Base-by-base conservation (phyloP, 2,888 invertebrate genomes). In the Tipula unca region DNA sequence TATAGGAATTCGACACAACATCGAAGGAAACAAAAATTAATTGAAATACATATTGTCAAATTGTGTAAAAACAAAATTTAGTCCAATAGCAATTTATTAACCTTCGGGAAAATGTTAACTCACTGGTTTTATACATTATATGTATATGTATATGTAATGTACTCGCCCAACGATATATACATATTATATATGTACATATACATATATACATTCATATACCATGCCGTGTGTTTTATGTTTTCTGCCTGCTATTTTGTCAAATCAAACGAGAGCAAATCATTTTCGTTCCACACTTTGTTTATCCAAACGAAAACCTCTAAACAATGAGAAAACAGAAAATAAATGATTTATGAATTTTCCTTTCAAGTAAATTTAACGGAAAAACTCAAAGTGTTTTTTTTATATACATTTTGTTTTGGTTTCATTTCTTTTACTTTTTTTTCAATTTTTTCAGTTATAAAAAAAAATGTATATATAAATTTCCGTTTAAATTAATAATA, bases 321-420 rank as follows among this genome's bases (percentile, higher is more conserved):
- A 69, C 69, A 69, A 69, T 69, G 69, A 69, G 69, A 25, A 20
- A 69, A 69, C 69, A 69, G 10, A 69, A 69, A 13, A 69, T 69
- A 69, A 69, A 69, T 69, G 69, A 69, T 69, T 69, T 69, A 69
- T 69, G 69, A 69, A 69, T 69, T 69, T 69, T 69, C 69, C 25
- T 69, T 69, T 69, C 69, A 69, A 69, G 69, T 69, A 69, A 69
- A 69, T 69, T 69, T 69, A 69, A 69, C 69, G 69, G 69, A 69
- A 69, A 54, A 69, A 69, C 69, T 69, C 69, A 69, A 48, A 48
- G 69, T 25, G 69, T 69, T 69, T 69, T 69, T 69, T 69, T 69
- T 69, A 8, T 69, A 25, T 69, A n/a, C 48, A 48, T 48, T 48
- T 48, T 48, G 48, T 48, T 20, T 69, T 69, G 69, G 69, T 69